A percentile compares a stretch with the other conserved stretches of the same genome.
Evolutionary conservation across 2,113 vertebrate genomes (phyloP).

Genomic region (Thomomys bottae): DNA sequence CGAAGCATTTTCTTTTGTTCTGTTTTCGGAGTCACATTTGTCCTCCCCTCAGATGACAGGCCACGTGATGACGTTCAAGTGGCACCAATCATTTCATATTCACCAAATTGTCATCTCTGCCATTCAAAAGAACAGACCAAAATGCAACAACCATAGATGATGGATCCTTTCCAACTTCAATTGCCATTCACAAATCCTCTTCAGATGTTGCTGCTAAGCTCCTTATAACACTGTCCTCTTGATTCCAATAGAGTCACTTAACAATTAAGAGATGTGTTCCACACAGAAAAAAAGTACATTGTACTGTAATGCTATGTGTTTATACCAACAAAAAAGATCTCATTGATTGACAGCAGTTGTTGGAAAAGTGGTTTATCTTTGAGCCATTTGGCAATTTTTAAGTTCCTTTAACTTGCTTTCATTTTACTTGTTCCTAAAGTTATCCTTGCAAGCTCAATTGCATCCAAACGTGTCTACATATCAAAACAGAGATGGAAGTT

Average conservation of each 20-base stretch:
- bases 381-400: background rate
- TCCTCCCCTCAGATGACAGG: background rate
- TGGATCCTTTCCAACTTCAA: background rate
- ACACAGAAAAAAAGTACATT: background rate
- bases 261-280: constrained; percentile 9
- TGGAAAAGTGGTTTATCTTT: background rate
- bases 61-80: background rate
- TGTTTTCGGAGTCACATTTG: background rate
- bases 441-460: constrained; percentile 21
- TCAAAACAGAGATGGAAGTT: background rate
- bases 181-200: background rate
- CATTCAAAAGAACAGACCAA: background rate
- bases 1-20: background rate
- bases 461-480: background rate
- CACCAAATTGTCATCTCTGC: background rate
- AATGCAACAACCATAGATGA: background rate
- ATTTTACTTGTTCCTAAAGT: background rate
- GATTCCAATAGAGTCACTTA: background rate
- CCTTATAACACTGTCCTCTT: background rate
- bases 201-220: background rate
- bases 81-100: background rate
- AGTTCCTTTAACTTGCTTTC: background rate
- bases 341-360: background rate
- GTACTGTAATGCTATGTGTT: constrained; percentile 34
- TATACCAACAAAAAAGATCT: background rate